These are phyloP conservation scores for Drosophila barbarae DNA, from an alignment of 2,888 invertebrate genomes.

Conservation along the genomic window DNA sequence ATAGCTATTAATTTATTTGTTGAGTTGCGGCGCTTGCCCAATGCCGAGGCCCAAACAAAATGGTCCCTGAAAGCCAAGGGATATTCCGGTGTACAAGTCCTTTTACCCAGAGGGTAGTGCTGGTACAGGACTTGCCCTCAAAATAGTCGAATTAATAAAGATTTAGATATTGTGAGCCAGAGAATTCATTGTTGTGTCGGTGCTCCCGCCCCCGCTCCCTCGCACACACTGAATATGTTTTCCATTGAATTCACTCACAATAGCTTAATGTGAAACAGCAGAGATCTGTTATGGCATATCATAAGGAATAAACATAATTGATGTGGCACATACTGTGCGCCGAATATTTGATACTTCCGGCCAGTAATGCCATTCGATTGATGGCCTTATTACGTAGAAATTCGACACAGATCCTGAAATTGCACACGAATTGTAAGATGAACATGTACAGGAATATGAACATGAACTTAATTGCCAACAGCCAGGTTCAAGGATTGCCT, in stretches of 20 bases:
- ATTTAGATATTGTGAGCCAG: constrained; percentile 70
- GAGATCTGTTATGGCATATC: constrained; percentile 38
- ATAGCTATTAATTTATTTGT: constrained; percentile 76
- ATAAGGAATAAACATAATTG: constrained; percentile 37
- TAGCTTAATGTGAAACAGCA: constrained; percentile 41
- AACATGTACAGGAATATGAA: neutral
- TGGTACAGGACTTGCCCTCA: constrained; percentile 36
- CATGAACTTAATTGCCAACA: neutral
- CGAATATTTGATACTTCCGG: constrained; percentile 25
- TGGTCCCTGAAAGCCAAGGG: constrained; percentile 5
- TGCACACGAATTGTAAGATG: neutral
- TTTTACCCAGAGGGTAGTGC: neutral
- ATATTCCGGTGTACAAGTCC: neutral
- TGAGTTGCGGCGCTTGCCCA: constrained; percentile 43
- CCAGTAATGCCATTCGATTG: constrained; percentile 13
- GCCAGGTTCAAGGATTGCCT: neutral
- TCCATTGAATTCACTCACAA: constrained; percentile 59
- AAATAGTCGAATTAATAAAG: constrained; percentile 75
- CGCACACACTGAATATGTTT: constrained; percentile 33
- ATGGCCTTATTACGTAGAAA: constrained; percentile 17
- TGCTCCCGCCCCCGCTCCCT: too few relatives aligned
- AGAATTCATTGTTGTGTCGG: constrained; percentile 59
- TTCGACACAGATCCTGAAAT: neutral
- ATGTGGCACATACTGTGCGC: constrained; percentile 19
- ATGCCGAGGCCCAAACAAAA: constrained; percentile 13